Conservation (phyloP, 2,113 vertebrate genomes). For the Psittacus erithacus region DNA sequence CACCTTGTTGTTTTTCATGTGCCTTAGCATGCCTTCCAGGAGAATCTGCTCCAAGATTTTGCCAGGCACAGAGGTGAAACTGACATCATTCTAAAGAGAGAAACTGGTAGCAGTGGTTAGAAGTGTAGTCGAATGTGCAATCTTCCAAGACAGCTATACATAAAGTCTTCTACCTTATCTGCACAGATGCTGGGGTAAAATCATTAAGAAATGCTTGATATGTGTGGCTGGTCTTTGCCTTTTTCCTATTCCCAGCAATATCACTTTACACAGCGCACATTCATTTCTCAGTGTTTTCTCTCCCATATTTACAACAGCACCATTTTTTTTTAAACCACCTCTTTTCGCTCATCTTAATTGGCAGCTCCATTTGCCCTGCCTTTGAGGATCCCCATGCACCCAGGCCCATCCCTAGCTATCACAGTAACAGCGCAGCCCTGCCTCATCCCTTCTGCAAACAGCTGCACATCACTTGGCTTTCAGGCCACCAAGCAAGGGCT, state of each 20-base stretch:
- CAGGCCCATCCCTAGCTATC: background rate
- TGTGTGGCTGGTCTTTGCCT: accelerated
- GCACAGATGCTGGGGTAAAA: background rate
- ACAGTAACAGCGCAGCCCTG: background rate
- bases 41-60: too few relatives aligned
- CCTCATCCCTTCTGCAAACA: background rate
- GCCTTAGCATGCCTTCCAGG: too few relatives aligned
- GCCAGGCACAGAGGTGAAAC: too few relatives aligned
- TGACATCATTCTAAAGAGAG: background rate
- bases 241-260: background rate
- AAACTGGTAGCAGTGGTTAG: background rate
- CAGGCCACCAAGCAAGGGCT: background rate
- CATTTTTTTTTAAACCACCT: background rate
- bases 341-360: background rate
- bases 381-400: accelerated
- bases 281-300: background rate
- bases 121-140: background rate
- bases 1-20: too few relatives aligned
- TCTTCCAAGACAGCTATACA: background rate
- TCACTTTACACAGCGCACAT: background rate
- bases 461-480: background rate
- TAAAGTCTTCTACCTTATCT: background rate
- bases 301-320: background rate
- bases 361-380: background rate
- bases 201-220: background rate